A percentile compares a stretch with the other conserved stretches of the same genome.
These are phyloP conservation scores for Drosophila antonietae DNA, from an alignment of 2,888 invertebrate species.

Conservation along the genomic window DNA sequence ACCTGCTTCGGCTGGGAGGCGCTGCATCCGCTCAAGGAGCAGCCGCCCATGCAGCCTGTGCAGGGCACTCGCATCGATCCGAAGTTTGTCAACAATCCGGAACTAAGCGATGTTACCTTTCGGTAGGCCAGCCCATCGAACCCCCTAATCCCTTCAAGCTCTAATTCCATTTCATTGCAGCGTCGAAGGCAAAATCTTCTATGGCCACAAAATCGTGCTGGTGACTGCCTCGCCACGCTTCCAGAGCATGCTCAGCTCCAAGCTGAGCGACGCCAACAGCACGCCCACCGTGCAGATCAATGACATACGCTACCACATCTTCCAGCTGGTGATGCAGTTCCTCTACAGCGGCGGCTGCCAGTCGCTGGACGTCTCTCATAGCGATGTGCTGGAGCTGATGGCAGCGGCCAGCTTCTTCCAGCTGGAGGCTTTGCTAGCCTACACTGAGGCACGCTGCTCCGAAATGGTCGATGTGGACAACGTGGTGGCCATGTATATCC, in stretches of 20 bases:
- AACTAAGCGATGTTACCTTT: constrained; percentile 96
- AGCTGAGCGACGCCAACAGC: constrained; percentile 89
- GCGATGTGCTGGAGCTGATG: constrained; percentile 94
- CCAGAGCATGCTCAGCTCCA: constrained; percentile 93
- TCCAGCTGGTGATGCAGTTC: constrained; percentile 96
- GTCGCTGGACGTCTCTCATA: constrained; percentile 90
- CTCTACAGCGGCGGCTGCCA: constrained; percentile 95
- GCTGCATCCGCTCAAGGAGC: constrained; percentile 90
- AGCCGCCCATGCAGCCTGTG: constrained; percentile 87
- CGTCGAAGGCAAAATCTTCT: constrained; percentile 95
- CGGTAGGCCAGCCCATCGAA: constrained; percentile 82
- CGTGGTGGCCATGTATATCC: constrained; percentile 96
- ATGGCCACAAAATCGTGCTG: constrained; percentile 96
- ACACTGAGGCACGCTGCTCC: constrained; percentile 94
- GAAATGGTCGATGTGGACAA: constrained; percentile 94
- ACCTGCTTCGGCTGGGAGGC: constrained; percentile 95
- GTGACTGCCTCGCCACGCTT: constrained; percentile 95
- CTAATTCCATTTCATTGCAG: constrained; percentile 82
- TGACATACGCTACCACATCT: constrained; percentile 96
- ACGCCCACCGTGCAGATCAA: constrained; percentile 96
- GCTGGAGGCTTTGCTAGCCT: constrained; percentile 92
- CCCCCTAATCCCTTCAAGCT: background rate
- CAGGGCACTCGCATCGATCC: constrained; percentile 93
- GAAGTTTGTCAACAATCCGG: constrained; percentile 96
- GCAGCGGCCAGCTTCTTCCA: constrained; percentile 97